Percentiles rank a stretch among this genome's conserved stretches.
Evolutionary conservation across 2,888 invertebrate species (phyloP).

Genomic region (Nymphalis polychloros): DNA sequence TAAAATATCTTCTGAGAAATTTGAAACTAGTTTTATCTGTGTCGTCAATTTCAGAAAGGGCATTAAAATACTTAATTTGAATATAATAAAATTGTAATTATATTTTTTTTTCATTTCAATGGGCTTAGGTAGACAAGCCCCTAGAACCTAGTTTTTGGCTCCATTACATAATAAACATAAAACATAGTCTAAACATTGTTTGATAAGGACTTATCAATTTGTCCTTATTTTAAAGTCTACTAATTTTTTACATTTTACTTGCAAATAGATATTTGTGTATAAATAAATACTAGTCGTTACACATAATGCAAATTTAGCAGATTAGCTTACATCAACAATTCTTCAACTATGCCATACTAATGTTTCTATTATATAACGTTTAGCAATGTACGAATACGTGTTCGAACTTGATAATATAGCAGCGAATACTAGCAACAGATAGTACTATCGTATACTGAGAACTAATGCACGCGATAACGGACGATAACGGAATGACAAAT

Average conservation of each 20-base stretch:
- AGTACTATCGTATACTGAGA: constrained; percentile 68
- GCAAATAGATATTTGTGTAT: too few relatives aligned
- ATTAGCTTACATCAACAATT: neutral
- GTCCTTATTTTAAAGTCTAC: too few relatives aligned
- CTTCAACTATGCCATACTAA: neutral
- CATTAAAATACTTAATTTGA: neutral
- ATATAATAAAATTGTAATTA: neutral
- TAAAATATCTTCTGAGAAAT: constrained; percentile 6
- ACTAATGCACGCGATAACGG: constrained; percentile 68
- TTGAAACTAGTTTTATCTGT: constrained; percentile 8
- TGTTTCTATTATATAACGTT: constrained; percentile 26
- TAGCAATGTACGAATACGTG: constrained; percentile 39
- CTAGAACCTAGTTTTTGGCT: too few relatives aligned
- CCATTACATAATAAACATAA: too few relatives aligned
- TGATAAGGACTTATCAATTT: too few relatives aligned
- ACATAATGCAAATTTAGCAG: too few relatives aligned
- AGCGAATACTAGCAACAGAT: constrained; percentile 62
- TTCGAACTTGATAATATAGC: constrained; percentile 41
- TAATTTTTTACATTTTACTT: too few relatives aligned
- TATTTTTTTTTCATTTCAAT: too few relatives aligned
- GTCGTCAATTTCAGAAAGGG: neutral
- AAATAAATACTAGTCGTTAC: too few relatives aligned
- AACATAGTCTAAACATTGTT: too few relatives aligned
- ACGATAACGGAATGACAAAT: constrained; percentile 71
- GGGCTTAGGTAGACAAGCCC: too few relatives aligned